Evolutionary conservation across 2,888 invertebrate species (phyloP).

Genomic region (Ectemnius continuus): DNA sequence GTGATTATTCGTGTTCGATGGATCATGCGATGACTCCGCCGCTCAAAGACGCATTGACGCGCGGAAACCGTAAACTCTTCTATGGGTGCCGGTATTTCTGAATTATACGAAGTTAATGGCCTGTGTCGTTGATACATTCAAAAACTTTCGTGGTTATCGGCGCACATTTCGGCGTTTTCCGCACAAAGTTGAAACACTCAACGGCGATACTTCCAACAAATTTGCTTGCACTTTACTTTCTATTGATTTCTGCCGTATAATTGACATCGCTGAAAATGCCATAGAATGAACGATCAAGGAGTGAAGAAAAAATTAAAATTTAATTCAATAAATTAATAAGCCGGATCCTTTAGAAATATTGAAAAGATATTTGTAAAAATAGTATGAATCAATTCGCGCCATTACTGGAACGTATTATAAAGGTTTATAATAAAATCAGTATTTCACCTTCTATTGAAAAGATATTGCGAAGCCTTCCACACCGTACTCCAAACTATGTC

Average conservation of each 20-base stretch:
- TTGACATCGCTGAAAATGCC: not conserved
- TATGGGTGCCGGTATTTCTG: not conserved
- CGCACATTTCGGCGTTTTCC: not conserved
- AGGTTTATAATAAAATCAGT: too few species aligned
- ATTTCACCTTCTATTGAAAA: not conserved
- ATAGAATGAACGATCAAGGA: not conserved
- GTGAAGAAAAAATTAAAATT: too few species aligned
- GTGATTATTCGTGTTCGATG: not conserved
- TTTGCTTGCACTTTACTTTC: not conserved
- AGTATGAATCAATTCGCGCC: too few species aligned
- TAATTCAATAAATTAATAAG: too few species aligned
- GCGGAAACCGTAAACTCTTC: not conserved
- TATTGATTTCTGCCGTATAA: too few species aligned
- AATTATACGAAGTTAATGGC: constrained; percentile 4
- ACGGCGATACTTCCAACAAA: not conserved
- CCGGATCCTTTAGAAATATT: too few species aligned
- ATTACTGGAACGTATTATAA: too few species aligned
- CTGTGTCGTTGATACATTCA: not conserved
- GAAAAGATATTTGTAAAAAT: too few species aligned
- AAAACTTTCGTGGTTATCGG: not conserved
- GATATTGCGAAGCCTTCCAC: constrained; percentile 17
- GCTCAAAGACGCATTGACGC: not conserved
- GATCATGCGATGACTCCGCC: not conserved
- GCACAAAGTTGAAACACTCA: constrained; percentile 22
- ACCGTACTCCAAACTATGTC: constrained; percentile 18